Evolutionary conservation across 2,797 vertebrate genomes (phyloP).

Genomic region (Amniataba percoides): DNA sequence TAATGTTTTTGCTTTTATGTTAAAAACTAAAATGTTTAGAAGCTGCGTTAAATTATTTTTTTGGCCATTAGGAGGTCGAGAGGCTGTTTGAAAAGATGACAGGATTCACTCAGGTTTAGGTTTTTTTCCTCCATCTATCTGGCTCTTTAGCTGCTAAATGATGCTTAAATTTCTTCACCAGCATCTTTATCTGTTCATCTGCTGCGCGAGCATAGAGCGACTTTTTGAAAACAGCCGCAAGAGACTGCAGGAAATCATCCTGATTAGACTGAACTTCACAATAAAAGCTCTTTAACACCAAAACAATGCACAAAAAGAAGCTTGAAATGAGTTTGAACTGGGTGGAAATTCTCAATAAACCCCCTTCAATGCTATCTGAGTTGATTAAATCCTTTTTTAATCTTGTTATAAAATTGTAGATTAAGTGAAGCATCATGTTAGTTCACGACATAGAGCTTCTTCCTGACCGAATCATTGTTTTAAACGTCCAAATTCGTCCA

Average conservation of each 20-base stretch:
- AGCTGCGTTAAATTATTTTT: neutral
- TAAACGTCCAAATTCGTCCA: too few relatives aligned
- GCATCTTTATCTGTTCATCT: neutral
- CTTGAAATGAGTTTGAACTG: neutral
- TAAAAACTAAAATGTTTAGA: too few relatives aligned
- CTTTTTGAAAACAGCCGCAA: neutral
- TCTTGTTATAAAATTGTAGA: neutral
- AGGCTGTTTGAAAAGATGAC: neutral
- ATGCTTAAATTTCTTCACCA: neutral
- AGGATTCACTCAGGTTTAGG: too few relatives aligned
- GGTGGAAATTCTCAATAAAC: neutral
- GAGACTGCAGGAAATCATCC: neutral
- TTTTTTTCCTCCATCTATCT: neutral
- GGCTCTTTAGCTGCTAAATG: neutral
- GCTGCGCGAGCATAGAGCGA: neutral
- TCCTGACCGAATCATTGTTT: too few relatives aligned
- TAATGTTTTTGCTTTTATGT: too few relatives aligned
- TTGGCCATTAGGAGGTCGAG: neutral
- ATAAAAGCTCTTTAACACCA: neutral
- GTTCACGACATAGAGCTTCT: too few relatives aligned
- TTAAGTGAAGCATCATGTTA: too few relatives aligned
- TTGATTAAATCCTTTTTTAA: neutral
- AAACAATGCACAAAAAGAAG: neutral
- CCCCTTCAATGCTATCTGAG: neutral
- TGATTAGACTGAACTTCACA: neutral